Conservation (phyloP, 2,113 vertebrate species). For the Ursus arctos region DNA sequence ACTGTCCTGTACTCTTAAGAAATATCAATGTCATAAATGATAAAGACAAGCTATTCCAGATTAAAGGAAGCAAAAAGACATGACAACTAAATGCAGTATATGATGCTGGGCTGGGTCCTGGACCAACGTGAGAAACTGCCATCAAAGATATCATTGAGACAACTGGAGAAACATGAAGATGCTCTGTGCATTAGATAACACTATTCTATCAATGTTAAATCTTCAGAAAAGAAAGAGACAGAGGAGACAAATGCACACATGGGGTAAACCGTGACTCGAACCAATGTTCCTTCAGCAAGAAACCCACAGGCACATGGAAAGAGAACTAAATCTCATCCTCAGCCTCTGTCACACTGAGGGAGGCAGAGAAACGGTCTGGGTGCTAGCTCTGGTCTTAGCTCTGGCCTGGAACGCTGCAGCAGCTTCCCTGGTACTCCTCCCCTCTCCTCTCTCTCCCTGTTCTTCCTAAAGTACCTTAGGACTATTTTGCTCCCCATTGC, state of each 20-base stretch:
- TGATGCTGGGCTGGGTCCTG: neutral
- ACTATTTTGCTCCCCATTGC: neutral
- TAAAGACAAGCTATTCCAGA: slow-evolving; percentile 52
- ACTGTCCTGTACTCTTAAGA: slow-evolving; percentile 44
- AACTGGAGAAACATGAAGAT: neutral
- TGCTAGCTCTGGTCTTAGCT: neutral
- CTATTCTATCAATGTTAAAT: neutral
- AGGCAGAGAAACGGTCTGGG: neutral
- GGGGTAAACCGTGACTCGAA: slow-evolving; percentile 12
- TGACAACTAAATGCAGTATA: slow-evolving; percentile 47
- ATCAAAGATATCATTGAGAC: neutral
- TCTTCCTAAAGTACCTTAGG: neutral
- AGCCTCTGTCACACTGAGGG: neutral
- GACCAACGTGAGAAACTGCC: neutral
- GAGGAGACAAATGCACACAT: neutral
- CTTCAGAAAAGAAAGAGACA: neutral
- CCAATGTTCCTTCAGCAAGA: slow-evolving; percentile 36
- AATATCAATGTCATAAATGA: slow-evolving; percentile 32
- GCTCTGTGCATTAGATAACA: neutral
- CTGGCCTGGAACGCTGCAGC: neutral
- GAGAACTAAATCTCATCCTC: neutral
- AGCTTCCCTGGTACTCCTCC: neutral
- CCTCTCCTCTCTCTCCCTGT: neutral
- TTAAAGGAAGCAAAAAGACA: slow-evolving; percentile 35
- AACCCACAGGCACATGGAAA: neutral